These are phyloP conservation scores for Cossypha heuglini DNA, from an alignment of 2,797 vertebrate genomes.

Conservation along the genomic window DNA sequence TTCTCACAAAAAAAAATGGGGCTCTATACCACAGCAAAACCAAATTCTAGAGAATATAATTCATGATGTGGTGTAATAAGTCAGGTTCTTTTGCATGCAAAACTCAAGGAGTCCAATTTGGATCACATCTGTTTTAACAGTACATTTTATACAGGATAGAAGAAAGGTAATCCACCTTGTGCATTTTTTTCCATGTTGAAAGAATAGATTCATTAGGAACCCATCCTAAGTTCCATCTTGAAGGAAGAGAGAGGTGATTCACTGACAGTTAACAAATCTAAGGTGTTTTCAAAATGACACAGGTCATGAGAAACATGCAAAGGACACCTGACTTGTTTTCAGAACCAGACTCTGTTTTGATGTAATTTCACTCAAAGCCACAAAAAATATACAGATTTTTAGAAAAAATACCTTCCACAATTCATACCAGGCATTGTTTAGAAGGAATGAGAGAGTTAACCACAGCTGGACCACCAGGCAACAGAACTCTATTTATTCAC, in stretches of 20 bases:
- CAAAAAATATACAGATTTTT: neutral
- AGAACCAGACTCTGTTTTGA: neutral
- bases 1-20: neutral
- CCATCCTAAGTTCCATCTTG: neutral
- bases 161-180: neutral
- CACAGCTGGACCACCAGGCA: neutral
- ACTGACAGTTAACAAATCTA: neutral
- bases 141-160: neutral
- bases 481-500: neutral
- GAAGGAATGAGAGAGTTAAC: neutral
- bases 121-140: neutral
- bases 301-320: accelerated
- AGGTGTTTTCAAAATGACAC: neutral
- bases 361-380: neutral
- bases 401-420: neutral
- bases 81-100: accelerated
- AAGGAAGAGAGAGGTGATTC: neutral
- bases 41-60: neutral
- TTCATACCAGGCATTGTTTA: neutral
- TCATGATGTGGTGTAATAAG: neutral
- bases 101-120: neutral
- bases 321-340: neutral
- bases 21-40: neutral
- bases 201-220: neutral
- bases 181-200: neutral